Evolutionary conservation across 2,797 vertebrate genomes (phyloP), one percentile per base, ranked within the genome.

Genomic region (Esox lucius): DNA sequence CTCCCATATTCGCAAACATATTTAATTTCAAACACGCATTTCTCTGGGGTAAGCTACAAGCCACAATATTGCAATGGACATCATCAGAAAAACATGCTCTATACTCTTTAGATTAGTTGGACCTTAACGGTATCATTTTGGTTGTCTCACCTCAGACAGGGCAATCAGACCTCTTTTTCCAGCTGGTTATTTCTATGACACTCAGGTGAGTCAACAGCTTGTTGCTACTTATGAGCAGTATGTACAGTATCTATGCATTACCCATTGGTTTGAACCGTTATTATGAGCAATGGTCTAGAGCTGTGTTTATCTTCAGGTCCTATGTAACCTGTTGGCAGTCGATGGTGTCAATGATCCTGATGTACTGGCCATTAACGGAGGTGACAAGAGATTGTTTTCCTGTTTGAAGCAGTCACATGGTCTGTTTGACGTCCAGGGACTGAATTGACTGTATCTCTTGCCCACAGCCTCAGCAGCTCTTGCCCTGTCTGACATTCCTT

Each of bases 251-350:
- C 19, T 33, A 33, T 66, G 15, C 31, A 33, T 66, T 66, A 35
- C 16, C 16, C 2, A 31, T 66, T 28, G 17, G 62, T 66, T 31
- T 66, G 31, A 17, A 19, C 15, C 33, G 16, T 33, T 33, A 66
- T 66, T 33, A 35, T 16, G 5, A 66, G 17, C 64, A 17, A 31
- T 66, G 7, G 26, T 9, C 64, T 66, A 31, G 26, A 35, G 56
- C 64, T 65, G 22, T 65, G 26, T 62, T 42, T 33, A 19, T 70
- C 42, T 53, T 6, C 61, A 96, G 95, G 88, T 96, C 80, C 87
- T 98, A 83, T 99, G 98, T 93, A 99, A 99, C 91, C 93, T 99
- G 85, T 92, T 99, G 76, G 97, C 98, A 77, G 98, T 97, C 70
- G 98, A 99, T 89, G 96, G 96, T 31, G 79, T 95, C 82, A 97